phyloP scores from a whole-genome alignment of 2,797 vertebrate genomes.

The Huso huso region DNA sequence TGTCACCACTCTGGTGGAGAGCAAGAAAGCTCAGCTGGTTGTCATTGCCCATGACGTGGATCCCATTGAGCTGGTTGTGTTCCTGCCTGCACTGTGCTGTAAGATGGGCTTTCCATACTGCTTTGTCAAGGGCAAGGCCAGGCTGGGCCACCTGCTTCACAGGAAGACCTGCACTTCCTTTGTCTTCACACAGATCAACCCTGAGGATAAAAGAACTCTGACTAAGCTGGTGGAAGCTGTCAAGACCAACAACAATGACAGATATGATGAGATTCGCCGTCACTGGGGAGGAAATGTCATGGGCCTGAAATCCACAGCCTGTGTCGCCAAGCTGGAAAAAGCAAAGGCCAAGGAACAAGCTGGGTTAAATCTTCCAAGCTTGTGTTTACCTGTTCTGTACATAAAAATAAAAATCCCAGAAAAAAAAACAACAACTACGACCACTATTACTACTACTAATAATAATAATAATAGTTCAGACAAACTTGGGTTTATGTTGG shows the following conservation, averaged over 20 bases:
- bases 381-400: conserved; percentile 48
- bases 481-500: too few relatives aligned
- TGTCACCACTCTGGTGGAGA: conserved; percentile 89
- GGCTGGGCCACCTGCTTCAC: conserved; percentile 88
- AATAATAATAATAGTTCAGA: too few relatives aligned
- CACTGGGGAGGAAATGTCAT: conserved; percentile 93
- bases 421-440: neutral
- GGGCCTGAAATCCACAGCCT: conserved; percentile 93
- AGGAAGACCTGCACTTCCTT: conserved; percentile 90
- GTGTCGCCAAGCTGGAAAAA: conserved; percentile 89
- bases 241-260: conserved; percentile 95
- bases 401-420: conserved; percentile 53
- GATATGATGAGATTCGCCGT: conserved; percentile 96
- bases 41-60: conserved; percentile 92
- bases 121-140: conserved; percentile 90
- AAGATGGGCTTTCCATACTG: conserved; percentile 98
- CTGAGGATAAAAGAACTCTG: conserved; percentile 92
- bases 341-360: conserved; percentile 94
- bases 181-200: conserved; percentile 89
- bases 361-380: conserved; percentile 63
- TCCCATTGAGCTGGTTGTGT: conserved; percentile 93
- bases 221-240: conserved; percentile 92
- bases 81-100: conserved; percentile 87
- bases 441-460: too few relatives aligned
- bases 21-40: conserved; percentile 93